Evolutionary conservation across 1,140 invertebrate genomes (phyloP), one percentile per base, ranked within the genome.

Genomic region (Oreohelix idahoensis): DNA sequence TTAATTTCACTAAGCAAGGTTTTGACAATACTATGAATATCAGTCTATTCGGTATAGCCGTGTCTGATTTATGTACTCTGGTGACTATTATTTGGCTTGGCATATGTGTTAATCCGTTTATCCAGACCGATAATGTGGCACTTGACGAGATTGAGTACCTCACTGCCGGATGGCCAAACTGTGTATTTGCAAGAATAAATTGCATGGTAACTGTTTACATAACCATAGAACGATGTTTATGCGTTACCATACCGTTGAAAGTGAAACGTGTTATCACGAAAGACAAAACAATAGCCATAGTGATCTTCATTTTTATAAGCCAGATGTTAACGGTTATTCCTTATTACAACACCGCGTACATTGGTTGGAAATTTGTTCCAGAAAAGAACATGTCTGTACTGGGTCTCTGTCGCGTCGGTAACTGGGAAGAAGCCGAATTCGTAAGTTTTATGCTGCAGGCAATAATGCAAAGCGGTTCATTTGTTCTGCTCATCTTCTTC

Each of bases 131-230:
- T n/a, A n/a, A n/a, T n/a, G n/a, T n/a, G n/a, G n/a, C n/a, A n/a
- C n/a, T n/a, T n/a, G n/a, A n/a, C n/a, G n/a, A n/a, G n/a, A n/a
- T n/a, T n/a, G n/a, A n/a, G n/a, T n/a, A n/a, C n/a, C n/a, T n/a
- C n/a, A n/a, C n/a, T n/a, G n/a, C n/a, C n/a, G n/a, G n/a, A n/a
- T n/a, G n/a, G n/a, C n/a, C n/a, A n/a, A n/a, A n/a, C n/a, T n/a
- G n/a, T n/a, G n/a, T n/a, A n/a, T n/a, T n/a, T n/a, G n/a, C n/a
- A n/a, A n/a, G n/a, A n/a, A n/a, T 66, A 32, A 71, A 66, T 15
- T 35, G 63, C 26, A 70, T 63, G 35, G 49, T 80, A 8, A 80
- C 79, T n/a, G 79, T 66, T 13, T 80, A 36, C 39, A 51, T 80
- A 8, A 80, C 63, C 11, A 32, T 71, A 42, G 79, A 80, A 29